Evolutionary conservation across 2,888 invertebrate genomes (phyloP).

Genomic region (Diarsia brunnea): DNA sequence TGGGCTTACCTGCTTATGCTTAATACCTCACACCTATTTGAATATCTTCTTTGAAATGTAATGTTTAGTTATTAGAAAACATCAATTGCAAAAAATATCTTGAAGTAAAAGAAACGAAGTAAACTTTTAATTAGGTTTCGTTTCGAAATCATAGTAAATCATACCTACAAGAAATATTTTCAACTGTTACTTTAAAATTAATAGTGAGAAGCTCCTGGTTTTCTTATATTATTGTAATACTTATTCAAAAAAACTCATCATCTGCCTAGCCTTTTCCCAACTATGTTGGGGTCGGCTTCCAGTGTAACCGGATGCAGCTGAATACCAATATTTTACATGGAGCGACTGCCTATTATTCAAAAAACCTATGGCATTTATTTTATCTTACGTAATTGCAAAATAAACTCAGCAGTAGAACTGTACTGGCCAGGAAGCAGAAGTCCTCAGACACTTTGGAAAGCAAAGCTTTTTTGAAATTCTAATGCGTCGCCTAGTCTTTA

Average conservation of each 20-base stretch:
- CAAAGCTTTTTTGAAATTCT: conserved; percentile 69
- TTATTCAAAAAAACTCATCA: conserved; percentile 7
- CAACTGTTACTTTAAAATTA: background rate
- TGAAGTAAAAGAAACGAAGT: too few species aligned
- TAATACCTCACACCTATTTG: background rate
- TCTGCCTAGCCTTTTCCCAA: too few species aligned
- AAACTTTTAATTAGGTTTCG: background rate
- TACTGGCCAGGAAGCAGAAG: conserved; percentile 47
- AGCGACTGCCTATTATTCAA: too few species aligned
- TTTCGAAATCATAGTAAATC: background rate
- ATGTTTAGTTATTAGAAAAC: background rate
- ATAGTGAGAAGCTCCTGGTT: background rate
- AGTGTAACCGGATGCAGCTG: too few species aligned
- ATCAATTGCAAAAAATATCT: background rate
- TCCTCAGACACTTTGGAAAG: conserved; percentile 56
- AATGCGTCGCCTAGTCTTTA: conserved; percentile 63
- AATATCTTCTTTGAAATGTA: background rate
- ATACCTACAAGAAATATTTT: background rate
- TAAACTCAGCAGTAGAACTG: conserved; percentile 17
- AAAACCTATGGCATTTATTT: conserved; percentile 3
- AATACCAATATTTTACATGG: too few species aligned
- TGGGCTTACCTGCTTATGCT: too few species aligned
- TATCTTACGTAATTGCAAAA: conserved; percentile 23
- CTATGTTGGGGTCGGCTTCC: too few species aligned
- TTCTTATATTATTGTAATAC: background rate